phyloP scores from a whole-genome alignment of 2,113 vertebrate genomes.

The Mungos mungo region DNA sequence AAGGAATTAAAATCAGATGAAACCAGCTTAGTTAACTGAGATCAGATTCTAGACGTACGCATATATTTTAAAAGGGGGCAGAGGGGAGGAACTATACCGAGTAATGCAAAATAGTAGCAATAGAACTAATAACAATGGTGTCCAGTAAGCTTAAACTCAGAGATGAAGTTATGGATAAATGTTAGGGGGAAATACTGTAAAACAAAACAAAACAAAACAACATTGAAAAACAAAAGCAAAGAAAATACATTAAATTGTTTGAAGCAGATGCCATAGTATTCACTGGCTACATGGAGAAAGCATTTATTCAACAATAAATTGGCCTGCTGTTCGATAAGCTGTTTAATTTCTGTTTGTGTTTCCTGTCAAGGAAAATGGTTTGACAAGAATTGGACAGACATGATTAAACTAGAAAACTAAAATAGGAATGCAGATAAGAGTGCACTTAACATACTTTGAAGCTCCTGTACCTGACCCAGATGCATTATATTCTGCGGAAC shows the following conservation, averaged over 20 bases:
- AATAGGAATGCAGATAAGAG: conserved; percentile 37
- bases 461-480: not conserved
- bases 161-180: not conserved
- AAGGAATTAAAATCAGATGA: not conserved
- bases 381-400: not conserved
- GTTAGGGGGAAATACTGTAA: not conserved
- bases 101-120: not conserved
- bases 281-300: not conserved
- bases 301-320: not conserved
- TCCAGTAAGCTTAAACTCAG: not conserved
- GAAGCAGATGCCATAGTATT: not conserved
- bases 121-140: not conserved
- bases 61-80: not conserved
- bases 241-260: not conserved
- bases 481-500: not conserved
- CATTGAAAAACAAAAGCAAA: not conserved
- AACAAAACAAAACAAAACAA: too few relatives aligned
- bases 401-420: not conserved
- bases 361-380: conserved; percentile 6
- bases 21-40: not conserved
- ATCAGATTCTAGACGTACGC: not conserved
- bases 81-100: not conserved
- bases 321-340: not conserved
- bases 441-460: not conserved
- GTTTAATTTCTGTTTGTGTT: not conserved